Evolutionary conservation across 2,797 vertebrate species (phyloP).

Genomic region (Catamblyrhynchus diadema): DNA sequence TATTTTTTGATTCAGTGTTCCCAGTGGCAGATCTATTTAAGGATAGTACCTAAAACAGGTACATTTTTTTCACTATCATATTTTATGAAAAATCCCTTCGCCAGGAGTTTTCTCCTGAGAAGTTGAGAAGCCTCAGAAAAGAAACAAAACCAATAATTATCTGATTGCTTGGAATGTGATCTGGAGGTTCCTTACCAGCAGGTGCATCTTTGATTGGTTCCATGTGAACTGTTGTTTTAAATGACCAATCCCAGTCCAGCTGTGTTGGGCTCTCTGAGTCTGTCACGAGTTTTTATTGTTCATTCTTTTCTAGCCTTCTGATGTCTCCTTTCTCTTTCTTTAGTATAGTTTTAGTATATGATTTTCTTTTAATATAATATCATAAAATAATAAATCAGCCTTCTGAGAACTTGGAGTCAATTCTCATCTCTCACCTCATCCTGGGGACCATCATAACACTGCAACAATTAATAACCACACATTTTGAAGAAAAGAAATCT

Average conservation of each 20-base stretch:
- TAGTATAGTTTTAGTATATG: not conserved
- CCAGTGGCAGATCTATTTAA: not conserved
- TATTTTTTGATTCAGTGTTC: not conserved
- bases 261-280: not conserved
- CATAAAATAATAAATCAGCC: no score
- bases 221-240: not conserved
- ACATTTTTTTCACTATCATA: not conserved
- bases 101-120: not conserved
- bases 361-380: not conserved
- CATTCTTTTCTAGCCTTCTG: not conserved
- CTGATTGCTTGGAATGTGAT: not conserved
- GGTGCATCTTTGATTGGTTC: not conserved
- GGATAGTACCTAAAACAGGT: not conserved
- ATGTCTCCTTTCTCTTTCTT: not conserved
- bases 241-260: not conserved
- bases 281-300: not conserved
- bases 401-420: not conserved
- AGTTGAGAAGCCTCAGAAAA: not conserved
- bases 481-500: not conserved
- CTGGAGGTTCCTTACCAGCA: not conserved
- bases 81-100: not conserved
- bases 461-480: not conserved
- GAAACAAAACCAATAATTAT: not conserved
- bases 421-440: not conserved
- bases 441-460: not conserved